phyloP scores from a whole-genome alignment of 2,113 vertebrate species.

The Antidorcas marsupialis region DNA sequence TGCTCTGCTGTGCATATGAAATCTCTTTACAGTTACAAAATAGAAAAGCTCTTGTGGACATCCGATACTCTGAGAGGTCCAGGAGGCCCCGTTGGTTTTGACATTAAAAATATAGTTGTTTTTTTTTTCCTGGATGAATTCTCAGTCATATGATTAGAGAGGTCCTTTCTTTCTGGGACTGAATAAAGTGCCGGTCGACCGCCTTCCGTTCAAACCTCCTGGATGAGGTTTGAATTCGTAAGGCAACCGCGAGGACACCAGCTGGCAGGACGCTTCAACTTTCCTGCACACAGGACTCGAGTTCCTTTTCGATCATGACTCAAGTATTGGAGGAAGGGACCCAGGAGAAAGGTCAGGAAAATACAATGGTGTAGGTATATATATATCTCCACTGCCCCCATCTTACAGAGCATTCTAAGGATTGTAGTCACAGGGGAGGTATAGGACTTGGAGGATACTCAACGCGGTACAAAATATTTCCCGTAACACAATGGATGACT shows the following conservation, averaged over 20 bases:
- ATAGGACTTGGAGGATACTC: background rate
- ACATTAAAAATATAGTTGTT: slow-evolving; percentile 22
- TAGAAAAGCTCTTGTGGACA: slow-evolving; percentile 25
- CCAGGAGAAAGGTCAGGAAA: slow-evolving; percentile 1
- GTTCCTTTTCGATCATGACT: background rate
- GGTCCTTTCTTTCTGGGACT: background rate
- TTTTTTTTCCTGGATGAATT: background rate
- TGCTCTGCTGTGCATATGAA: background rate
- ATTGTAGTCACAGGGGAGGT: background rate
- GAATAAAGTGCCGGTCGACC: background rate
- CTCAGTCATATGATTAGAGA: background rate
- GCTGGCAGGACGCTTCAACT: background rate
- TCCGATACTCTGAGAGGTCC: background rate
- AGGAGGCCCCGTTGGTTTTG: background rate
- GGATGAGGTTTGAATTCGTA: background rate
- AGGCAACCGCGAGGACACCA: background rate
- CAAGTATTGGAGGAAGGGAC: background rate
- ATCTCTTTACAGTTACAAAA: slow-evolving; percentile 41
- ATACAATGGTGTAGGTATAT: background rate
- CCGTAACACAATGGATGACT: background rate
- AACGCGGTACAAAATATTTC: background rate
- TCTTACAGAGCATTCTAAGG: background rate
- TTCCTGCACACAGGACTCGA: background rate
- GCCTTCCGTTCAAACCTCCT: background rate
- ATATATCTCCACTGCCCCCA: background rate